phyloP scores from a whole-genome alignment of 1,140 invertebrate genomes.

The Listronotus bonariensis region DNA sequence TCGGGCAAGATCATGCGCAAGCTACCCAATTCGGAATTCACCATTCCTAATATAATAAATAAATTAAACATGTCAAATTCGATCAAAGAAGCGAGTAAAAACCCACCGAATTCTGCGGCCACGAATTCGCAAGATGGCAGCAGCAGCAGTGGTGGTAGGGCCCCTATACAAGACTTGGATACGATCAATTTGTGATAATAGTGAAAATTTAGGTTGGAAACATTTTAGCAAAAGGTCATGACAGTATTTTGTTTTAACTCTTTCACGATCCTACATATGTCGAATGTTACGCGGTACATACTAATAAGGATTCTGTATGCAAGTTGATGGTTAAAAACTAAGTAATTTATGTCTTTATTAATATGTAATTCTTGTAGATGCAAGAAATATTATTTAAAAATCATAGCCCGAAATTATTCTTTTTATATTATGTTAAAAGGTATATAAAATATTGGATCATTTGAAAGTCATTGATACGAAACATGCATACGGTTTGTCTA shows the following conservation, averaged over 20 bases:
- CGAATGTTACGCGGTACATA: background rate
- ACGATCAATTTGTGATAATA: conserved; percentile 64
- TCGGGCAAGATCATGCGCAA: conserved; percentile 97
- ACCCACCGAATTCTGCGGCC: conserved; percentile 41
- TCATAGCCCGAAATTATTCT: too few relatives aligned
- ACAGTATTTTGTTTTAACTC: conserved; percentile 14
- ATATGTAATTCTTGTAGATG: too few relatives aligned
- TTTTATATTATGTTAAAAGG: too few relatives aligned
- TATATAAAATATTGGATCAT: too few relatives aligned
- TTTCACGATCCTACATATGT: background rate
- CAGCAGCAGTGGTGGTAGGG: conserved; percentile 57
- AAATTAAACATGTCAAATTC: conserved; percentile 52
- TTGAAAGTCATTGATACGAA: too few relatives aligned
- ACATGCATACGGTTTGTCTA: too few relatives aligned
- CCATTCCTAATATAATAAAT: conserved; percentile 58
- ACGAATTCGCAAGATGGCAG: conserved; percentile 57
- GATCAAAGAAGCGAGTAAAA: conserved; percentile 35
- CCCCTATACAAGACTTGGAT: conserved; percentile 67
- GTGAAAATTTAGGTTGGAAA: conserved; percentile 5
- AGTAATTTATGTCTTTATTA: too few relatives aligned
- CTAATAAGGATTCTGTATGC: too few relatives aligned
- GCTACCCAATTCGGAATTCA: conserved; percentile 69
- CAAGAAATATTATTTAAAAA: too few relatives aligned
- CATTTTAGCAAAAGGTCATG: conserved; percentile 19
- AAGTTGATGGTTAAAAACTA: too few relatives aligned